Base-by-base conservation (phyloP, 2,113 vertebrate species). In the Scortum barcoo region DNA sequence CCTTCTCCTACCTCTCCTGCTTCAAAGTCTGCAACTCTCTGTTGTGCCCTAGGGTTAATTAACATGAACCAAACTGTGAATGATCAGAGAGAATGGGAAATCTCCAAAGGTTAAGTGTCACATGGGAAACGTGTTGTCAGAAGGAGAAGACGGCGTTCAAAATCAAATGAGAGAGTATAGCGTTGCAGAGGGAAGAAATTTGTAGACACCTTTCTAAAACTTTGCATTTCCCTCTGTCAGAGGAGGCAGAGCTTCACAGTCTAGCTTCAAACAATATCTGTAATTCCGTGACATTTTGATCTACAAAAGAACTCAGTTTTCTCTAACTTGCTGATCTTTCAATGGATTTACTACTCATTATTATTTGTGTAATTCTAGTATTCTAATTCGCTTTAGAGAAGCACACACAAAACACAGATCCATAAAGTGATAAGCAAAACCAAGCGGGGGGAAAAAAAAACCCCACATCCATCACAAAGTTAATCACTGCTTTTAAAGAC, bases 81-180 rank as follows among this genome's bases (percentile, higher is more conserved):
- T 80, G 93, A 95, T 95, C 92, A 93, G 90, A 95, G 90, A 91
- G 94, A 93, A 93, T 75, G 86, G 80, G 74, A 94, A 95, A 94
- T 94, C 93, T 94, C 94, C 71, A 94, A 92, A 95, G 95, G 95
- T 95, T 91, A 94, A 93, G 92, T 95, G 93, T 95, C 94, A 95
- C 92, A 89, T 67, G 94, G 92, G 94, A 94, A 94, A 87, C 93
- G 90, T 95, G 94, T 93, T 92, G 93, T 94, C 93, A 94, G 89
- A 90, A 87, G 80, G 66, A 68, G 65, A 81, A 86, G 85, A 85
- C 78, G 84, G 19, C 48, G 63, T 89, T 88, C 68, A 75, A 88
- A 90, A 89, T 80, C 86, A 93, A 92, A 89, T 86, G 90, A 88
- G 87, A 91, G 83, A 84, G 69, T 46, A 78, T 36, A 3, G 81